Evolutionary conservation across 2,113 vertebrate genomes (phyloP).

Genomic region (Seriola rivoliana): DNA sequence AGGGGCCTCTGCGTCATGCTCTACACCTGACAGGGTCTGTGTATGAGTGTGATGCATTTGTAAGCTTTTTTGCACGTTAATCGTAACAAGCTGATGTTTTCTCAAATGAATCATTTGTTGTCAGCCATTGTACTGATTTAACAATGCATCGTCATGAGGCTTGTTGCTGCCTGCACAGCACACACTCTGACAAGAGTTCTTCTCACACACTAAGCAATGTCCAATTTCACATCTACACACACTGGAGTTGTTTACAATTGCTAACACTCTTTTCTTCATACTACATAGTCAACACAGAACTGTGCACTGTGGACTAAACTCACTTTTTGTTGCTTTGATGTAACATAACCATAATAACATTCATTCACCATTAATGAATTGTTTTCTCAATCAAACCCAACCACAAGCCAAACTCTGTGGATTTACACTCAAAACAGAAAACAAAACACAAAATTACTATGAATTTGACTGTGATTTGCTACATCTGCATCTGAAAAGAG

Average conservation of each 20-base stretch:
- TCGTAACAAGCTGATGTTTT: constrained; percentile 28
- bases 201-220: neutral
- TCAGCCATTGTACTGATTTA: constrained; percentile 19
- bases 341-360: neutral
- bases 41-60: constrained; percentile 9
- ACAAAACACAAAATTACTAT: neutral
- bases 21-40: constrained; percentile 44
- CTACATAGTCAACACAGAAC: neutral
- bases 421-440: neutral
- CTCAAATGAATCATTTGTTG: constrained; percentile 36
- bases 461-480: no score
- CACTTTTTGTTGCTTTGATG: neutral
- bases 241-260: neutral
- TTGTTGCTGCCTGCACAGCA: neutral
- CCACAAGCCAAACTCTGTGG: neutral
- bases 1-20: constrained; percentile 31
- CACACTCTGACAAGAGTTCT: neutral
- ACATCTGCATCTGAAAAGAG: neutral
- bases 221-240: neutral
- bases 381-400: neutral
- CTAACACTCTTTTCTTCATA: neutral
- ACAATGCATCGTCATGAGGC: neutral
- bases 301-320: neutral
- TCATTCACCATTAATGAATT: neutral
- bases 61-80: constrained; percentile 43